A percentile compares a stretch with the other conserved stretches of the same genome.
phyloP scores from a whole-genome alignment of 2,797 vertebrate genomes.

The Melopsittacus undulatus region DNA sequence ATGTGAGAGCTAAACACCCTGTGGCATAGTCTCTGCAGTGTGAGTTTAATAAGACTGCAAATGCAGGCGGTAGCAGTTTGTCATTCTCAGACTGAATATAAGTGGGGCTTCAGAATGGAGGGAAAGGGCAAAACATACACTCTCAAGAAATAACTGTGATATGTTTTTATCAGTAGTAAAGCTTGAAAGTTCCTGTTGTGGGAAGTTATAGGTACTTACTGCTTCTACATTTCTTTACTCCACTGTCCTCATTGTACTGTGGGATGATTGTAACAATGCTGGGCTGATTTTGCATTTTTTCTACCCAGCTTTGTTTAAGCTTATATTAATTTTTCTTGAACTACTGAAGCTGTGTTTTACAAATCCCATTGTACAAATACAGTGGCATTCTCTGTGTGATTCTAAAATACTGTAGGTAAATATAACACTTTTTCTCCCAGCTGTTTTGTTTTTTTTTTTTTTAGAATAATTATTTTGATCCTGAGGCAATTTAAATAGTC shows the following conservation, averaged over 20 bases:
- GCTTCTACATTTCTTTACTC: neutral
- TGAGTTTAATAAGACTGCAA: neutral
- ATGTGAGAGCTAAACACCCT: too few species aligned
- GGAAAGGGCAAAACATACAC: neutral
- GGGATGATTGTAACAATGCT: neutral
- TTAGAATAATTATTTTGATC: neutral
- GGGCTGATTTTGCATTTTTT: neutral
- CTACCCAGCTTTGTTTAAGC: neutral
- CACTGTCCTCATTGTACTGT: neutral
- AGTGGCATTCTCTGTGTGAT: neutral
- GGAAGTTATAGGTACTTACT: neutral
- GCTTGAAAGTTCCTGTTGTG: neutral
- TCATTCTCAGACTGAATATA: neutral
- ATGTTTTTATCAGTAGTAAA: neutral
- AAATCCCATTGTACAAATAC: neutral
- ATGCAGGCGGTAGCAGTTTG: neutral
- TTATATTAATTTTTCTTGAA: neutral
- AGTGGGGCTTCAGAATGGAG: neutral
- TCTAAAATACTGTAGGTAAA: neutral
- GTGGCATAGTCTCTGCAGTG: neutral
- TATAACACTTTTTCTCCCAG: neutral
- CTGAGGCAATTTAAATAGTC: neutral
- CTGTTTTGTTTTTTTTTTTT: neutral
- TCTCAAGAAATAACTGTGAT: neutral
- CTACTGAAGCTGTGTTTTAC: neutral